Evolutionary conservation across 2,113 vertebrate species (phyloP).

Genomic region (Melanocharis versteri): DNA sequence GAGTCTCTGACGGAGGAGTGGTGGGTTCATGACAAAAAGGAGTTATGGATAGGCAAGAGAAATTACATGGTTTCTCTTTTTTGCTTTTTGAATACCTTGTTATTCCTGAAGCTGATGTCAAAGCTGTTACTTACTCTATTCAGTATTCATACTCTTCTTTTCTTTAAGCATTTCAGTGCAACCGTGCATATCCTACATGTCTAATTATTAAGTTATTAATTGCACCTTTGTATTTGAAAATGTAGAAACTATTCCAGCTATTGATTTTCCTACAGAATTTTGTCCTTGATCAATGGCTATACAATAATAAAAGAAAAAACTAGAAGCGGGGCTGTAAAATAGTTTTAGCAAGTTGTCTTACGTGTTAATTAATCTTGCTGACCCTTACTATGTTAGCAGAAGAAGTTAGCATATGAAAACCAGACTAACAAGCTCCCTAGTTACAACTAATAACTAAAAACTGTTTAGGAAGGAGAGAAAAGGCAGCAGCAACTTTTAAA

Average conservation of each 20-base stretch:
- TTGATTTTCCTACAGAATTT: constrained; percentile 5
- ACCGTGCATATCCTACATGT: neutral
- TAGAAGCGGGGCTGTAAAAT: neutral
- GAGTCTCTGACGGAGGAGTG: neutral
- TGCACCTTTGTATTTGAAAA: neutral
- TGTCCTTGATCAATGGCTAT: neutral
- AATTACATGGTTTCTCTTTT: neutral
- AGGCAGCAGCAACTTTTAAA: neutral
- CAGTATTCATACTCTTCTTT: neutral
- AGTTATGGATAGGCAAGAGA: neutral
- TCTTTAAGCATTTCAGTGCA: neutral
- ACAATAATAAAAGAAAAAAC: neutral
- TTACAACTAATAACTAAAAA: neutral
- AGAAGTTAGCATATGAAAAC: neutral
- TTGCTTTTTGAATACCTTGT: neutral
- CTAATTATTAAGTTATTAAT: constrained; percentile 18
- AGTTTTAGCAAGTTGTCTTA: neutral
- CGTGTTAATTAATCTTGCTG: neutral
- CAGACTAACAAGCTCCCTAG: neutral
- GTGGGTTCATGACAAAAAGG: neutral
- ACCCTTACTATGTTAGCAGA: neutral
- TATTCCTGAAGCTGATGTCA: neutral
- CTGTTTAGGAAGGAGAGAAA: neutral
- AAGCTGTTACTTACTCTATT: neutral
- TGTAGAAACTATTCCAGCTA: neutral